Evolutionary conservation across 2,888 invertebrate genomes (phyloP), one percentile per base, ranked within the genome.

Genomic region (Antitype chi): DNA sequence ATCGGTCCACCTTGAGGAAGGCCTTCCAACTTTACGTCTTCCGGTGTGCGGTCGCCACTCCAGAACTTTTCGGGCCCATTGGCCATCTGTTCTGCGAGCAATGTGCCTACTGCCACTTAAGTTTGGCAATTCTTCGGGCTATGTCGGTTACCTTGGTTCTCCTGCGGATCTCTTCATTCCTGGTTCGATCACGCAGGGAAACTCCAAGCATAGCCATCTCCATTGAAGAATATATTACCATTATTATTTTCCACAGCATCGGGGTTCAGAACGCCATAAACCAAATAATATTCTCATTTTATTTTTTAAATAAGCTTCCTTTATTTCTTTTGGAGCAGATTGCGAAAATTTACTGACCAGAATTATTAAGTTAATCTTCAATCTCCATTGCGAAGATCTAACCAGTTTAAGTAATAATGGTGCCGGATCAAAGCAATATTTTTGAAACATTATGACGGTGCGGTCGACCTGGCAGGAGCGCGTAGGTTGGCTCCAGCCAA

Each of bases 401-500:
- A 90, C 89, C 90, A 90, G 89, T 91, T 92, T 88, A 89, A 86
- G 88, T 87, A 90, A 89, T 90, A 88, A 89, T 90, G 87, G 85
- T 83, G 88, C 91, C 90, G 90, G 91, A 92, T 91, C 90, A 91
- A 89, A 92, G 90, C 89, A 91, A 91, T 91, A 92, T 92, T 91
- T 92, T 92, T 89, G 89, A 87, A 91, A 90, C 90, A 89, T 91
- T 90, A 92, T 88, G 90, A 90, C 88, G 87, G 87, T 91, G 81
- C 87, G 88, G 88, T 80, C 83, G 89, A 89, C 90, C 93, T 93
- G 92, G 90, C 90, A 88, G 89, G 91, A 90, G 85, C 89, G 94
- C 94, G 96, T 96, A 93, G 96, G 96, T 87, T 87, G 94, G 81
- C 89, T 91, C 90, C 92, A 89, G 90, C 84, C 93, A 95, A 96